Conservation (phyloP, 1,140 invertebrate species). For the Tetranychus urticae region DNA sequence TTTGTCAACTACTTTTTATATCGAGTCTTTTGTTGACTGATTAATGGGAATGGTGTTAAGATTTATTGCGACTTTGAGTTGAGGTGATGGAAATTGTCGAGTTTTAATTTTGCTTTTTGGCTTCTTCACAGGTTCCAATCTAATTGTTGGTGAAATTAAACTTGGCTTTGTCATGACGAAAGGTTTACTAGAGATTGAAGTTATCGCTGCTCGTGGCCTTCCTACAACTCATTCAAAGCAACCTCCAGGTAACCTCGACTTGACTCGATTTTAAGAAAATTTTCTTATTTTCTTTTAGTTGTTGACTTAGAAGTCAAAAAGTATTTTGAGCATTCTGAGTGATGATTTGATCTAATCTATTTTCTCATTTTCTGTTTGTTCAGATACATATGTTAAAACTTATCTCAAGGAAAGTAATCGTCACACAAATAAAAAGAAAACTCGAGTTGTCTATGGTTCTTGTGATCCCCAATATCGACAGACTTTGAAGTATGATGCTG, state of each 20-base stretch:
- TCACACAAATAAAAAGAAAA: constrained; percentile 71
- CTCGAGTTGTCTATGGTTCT: constrained; percentile 46
- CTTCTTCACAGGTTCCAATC: background rate
- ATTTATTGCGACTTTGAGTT: too few relatives aligned
- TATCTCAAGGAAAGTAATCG: constrained; percentile 64
- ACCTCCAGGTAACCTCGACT: constrained; percentile 27
- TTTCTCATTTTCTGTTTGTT: background rate
- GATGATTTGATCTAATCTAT: background rate
- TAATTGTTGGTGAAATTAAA: constrained; percentile 39
- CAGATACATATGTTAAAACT: constrained; percentile 81
- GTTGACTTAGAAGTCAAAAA: background rate
- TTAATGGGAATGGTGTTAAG: too few relatives aligned
- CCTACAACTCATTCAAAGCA: constrained; percentile 24
- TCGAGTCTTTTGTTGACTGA: too few relatives aligned
- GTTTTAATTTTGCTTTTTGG: too few relatives aligned
- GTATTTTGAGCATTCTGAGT: background rate
- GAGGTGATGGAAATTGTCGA: too few relatives aligned
- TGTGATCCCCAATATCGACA: constrained; percentile 59
- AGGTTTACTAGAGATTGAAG: background rate
- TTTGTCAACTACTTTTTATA: too few relatives aligned
- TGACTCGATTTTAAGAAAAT: background rate
- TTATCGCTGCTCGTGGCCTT: background rate
- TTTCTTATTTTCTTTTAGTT: background rate
- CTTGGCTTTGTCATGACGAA: constrained; percentile 41
- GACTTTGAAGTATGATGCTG: constrained; percentile 58